Evolutionary conservation across 2,888 invertebrate species (phyloP), one percentile per base, ranked within the genome.

Genomic region (Tribolium freemani): DNA sequence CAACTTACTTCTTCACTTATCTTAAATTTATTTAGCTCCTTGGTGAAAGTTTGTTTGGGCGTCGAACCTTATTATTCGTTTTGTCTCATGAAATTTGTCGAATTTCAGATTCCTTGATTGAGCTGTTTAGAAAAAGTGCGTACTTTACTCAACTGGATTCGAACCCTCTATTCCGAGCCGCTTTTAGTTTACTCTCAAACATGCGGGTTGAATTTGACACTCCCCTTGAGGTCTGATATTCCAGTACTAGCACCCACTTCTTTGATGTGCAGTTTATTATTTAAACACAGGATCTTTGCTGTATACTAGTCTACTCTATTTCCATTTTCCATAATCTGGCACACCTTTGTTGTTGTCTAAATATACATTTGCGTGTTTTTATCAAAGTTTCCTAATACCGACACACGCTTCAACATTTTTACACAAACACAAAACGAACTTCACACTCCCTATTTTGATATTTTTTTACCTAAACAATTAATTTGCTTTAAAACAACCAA

Each of bases 121-220:
- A 63, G 63, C 61, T 63, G 63, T 63, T 70, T 70, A 46, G 56
- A 56, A 70, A 69, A 70, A 63, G 61, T 63, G 54, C 56, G 61
- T 60, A 63, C 63, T 63, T 56, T 63, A 69, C 46, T 56, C 20
- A 50, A 68, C 38, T 31, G 16, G 31, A 68, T 68, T 58, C 48
- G 56, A 46, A 48, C 46, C 53, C 61, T 58, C 45, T 60, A 48
- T 61, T 26, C 61, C 8, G 10, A 45, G 20, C 54, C 31, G 46
- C 57, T 64, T 74, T 72, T 58, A 68, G 76, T 76, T 74, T 76
- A 58, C 71, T 74, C 74, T 75, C 72, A 72, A 69, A 72, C 72
- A 76, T 76, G 72, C 76, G 76, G 76, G 76, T 74, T 76, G 76
- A 76, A 75, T 76, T 76, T 74, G 74, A 74, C 76, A 76, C 76